Conservation (phyloP, 2,797 vertebrate species). For the Carcharodon carcharias region DNA sequence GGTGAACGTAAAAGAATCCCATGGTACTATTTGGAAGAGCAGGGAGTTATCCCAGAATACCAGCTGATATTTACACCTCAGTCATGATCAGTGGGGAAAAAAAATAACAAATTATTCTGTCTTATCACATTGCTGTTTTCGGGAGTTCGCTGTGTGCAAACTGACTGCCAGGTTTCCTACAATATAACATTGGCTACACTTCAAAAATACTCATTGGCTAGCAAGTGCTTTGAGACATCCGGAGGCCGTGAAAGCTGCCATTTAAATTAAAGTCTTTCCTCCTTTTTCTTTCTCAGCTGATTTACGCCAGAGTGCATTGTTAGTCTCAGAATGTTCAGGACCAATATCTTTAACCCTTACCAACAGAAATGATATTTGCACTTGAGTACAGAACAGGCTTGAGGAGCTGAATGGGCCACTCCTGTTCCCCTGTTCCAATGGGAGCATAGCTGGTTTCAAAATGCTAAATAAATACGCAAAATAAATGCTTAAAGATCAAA, state of each 20-base stretch:
- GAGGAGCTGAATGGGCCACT: too few relatives aligned
- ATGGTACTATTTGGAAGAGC: background rate
- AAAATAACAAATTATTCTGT: background rate
- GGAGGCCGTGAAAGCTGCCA: too few relatives aligned
- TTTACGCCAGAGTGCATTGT: background rate
- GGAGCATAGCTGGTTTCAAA: background rate
- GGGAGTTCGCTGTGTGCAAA: background rate
- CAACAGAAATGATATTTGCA: background rate
- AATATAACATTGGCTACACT: background rate
- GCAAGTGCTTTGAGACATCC: background rate
- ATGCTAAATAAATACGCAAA: background rate
- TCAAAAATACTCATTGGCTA: background rate
- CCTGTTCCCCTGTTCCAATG: too few relatives aligned
- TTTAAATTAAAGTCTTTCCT: background rate
- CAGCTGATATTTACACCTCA: background rate
- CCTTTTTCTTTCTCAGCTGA: background rate
- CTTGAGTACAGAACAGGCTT: background rate
- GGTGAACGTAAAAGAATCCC: background rate
- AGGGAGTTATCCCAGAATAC: too few relatives aligned
- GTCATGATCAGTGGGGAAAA: background rate
- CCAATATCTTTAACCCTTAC: background rate
- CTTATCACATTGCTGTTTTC: background rate
- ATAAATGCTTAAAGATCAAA: background rate
- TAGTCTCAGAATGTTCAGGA: background rate
- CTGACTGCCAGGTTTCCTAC: background rate